Conservation (phyloP, 2,888 invertebrate genomes). For the Alloplasta piceator region DNA sequence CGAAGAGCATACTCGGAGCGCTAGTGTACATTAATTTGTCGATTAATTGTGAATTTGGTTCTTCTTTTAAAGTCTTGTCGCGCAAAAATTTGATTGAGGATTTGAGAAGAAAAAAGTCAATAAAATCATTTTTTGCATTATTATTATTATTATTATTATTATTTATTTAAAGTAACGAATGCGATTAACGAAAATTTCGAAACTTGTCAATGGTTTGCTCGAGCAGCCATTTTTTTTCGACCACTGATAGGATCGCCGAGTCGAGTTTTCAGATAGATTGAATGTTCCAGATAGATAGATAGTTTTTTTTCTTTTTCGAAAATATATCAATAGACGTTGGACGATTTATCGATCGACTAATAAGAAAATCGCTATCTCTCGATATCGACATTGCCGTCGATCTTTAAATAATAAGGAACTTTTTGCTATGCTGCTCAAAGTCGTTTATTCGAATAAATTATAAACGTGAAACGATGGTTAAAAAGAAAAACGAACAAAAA, state of each 20-base stretch:
- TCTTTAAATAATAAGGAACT: conserved; percentile 32
- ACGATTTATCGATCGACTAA: background rate
- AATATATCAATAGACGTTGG: conserved; percentile 17
- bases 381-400: conserved; percentile 34
- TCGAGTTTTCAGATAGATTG: conserved; percentile 14
- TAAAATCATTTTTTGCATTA: background rate
- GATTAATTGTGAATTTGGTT: conserved; percentile 37
- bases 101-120: background rate
- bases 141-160: background rate
- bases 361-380: conserved; percentile 33
- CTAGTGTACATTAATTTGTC: conserved; percentile 40
- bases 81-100: conserved; percentile 64
- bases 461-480: background rate
- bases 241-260: conserved; percentile 36
- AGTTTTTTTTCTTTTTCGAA: conserved; percentile 4
- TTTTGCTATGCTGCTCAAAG: conserved; percentile 57
- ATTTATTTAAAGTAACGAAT: background rate
- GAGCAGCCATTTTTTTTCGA: conserved; percentile 8
- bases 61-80: conserved; percentile 18
- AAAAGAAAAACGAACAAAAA: background rate
- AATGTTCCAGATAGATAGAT: conserved; percentile 25
- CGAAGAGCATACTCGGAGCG: conserved; percentile 40
- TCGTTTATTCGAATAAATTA: conserved; percentile 48
- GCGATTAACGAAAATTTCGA: background rate
- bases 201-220: conserved; percentile 17